Evolutionary conservation across 2,797 vertebrate species (phyloP).

Genomic region (Prunella strophiata): DNA sequence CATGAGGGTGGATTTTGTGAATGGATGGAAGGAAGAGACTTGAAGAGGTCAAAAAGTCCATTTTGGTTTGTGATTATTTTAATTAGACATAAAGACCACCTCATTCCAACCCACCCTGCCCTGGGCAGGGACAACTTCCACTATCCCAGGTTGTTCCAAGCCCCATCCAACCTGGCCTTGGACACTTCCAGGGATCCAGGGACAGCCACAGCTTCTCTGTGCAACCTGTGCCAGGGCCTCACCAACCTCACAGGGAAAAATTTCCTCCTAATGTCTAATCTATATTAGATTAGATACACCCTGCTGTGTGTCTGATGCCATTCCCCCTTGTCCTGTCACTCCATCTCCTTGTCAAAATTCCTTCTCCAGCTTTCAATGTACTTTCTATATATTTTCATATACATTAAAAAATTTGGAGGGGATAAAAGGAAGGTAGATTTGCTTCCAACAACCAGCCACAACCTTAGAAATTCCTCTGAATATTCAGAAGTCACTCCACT

Average conservation of each 20-base stretch:
- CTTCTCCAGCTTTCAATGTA: neutral
- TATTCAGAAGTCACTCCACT: neutral
- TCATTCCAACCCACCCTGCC: neutral
- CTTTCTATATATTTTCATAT: neutral
- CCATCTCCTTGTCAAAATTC: neutral
- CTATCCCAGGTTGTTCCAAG: fast-evolving
- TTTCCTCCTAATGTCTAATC: neutral
- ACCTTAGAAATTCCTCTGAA: neutral
- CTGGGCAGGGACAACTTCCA: neutral
- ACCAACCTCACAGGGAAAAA: fast-evolving
- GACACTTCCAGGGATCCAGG: neutral
- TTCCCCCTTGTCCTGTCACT: neutral
- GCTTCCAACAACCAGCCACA: neutral
- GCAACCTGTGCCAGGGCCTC: neutral
- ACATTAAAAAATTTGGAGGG: fast-evolving
- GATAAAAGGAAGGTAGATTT: neutral
- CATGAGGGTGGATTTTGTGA: neutral
- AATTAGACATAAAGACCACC: neutral
- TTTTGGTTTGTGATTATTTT: neutral
- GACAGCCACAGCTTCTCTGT: neutral
- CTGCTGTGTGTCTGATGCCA: neutral
- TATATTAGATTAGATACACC: neutral
- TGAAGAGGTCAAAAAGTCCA: neutral
- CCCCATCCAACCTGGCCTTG: fast-evolving
- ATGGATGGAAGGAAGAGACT: neutral